These are phyloP conservation scores for Enteromius unitaeniatus DNA, from an alignment of 2,797 vertebrate genomes.

Conservation along the genomic window DNA sequence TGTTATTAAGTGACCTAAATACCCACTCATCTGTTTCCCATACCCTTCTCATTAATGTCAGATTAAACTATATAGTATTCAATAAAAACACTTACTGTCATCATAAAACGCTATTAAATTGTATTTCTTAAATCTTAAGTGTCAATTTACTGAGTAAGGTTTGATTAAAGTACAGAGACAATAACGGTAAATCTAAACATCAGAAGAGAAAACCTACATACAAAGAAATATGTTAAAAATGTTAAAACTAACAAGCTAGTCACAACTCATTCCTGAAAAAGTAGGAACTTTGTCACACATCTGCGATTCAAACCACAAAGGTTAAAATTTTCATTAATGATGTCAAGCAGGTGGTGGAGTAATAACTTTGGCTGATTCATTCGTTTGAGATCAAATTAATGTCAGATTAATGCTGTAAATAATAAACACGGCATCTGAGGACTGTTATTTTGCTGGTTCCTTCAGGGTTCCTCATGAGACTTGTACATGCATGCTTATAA, in stretches of 20 bases:
- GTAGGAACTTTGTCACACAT: neutral
- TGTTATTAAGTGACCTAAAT: conserved; percentile 14
- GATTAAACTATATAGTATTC: conserved; percentile 11
- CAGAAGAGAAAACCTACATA: neutral
- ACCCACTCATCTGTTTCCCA: neutral
- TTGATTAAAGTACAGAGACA: neutral
- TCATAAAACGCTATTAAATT: conserved; percentile 1
- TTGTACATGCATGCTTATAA: too few relatives aligned
- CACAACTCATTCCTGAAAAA: neutral
- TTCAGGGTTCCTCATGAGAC: too few relatives aligned
- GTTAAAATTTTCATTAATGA: neutral
- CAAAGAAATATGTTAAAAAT: neutral
- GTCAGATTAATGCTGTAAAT: too few relatives aligned
- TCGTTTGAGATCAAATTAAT: neutral
- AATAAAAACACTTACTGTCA: conserved; percentile 29
- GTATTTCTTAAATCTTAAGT: neutral
- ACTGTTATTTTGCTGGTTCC: too few relatives aligned
- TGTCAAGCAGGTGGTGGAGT: neutral
- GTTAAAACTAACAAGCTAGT: neutral
- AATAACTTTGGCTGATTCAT: neutral
- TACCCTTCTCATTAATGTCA: conserved; percentile 18
- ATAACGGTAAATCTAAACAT: neutral
- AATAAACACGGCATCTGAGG: too few relatives aligned
- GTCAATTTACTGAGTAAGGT: neutral
- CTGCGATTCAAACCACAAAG: neutral